A percentile compares a stretch with the other conserved stretches of the same genome.
Evolutionary conservation across 1,140 invertebrate species (phyloP).

Genomic region (Trichonephila clavata): DNA sequence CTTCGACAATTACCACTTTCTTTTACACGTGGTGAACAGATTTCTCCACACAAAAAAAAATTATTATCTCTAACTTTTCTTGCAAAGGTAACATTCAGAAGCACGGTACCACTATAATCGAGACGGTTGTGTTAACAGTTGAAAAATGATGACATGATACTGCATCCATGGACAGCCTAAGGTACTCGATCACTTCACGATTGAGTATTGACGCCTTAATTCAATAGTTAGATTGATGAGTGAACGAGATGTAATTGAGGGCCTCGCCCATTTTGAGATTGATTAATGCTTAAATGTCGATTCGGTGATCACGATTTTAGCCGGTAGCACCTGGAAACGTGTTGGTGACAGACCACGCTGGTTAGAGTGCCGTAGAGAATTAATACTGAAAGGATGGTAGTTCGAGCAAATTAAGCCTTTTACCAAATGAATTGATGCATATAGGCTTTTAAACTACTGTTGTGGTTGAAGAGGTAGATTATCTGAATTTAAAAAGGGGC

Average conservation of each 20-base stretch:
- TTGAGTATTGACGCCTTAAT: constrained; percentile 63
- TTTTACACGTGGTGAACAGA: neutral
- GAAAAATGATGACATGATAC: neutral
- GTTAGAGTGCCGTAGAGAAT: neutral
- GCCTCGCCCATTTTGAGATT: neutral
- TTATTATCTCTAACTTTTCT: neutral
- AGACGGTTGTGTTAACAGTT: neutral
- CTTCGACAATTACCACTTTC: neutral
- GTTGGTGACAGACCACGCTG: constrained; percentile 3
- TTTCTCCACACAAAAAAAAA: neutral
- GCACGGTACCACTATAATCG: neutral
- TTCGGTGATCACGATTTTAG: constrained; percentile 45
- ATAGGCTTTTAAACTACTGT: neutral
- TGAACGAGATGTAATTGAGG: constrained; percentile 31
- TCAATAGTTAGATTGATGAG: constrained; percentile 62
- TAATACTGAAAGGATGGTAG: neutral
- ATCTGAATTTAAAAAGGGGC: neutral
- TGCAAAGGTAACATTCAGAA: neutral
- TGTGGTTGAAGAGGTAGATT: neutral
- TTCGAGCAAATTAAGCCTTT: neutral
- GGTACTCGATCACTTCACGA: neutral
- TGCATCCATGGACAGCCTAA: neutral
- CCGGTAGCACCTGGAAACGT: constrained; percentile 44
- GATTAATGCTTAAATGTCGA: constrained; percentile 38
- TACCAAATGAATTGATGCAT: neutral